These are phyloP conservation scores for Oreochromis spilurus DNA, from an alignment of 2,113 vertebrate species.

Conservation along the genomic window DNA sequence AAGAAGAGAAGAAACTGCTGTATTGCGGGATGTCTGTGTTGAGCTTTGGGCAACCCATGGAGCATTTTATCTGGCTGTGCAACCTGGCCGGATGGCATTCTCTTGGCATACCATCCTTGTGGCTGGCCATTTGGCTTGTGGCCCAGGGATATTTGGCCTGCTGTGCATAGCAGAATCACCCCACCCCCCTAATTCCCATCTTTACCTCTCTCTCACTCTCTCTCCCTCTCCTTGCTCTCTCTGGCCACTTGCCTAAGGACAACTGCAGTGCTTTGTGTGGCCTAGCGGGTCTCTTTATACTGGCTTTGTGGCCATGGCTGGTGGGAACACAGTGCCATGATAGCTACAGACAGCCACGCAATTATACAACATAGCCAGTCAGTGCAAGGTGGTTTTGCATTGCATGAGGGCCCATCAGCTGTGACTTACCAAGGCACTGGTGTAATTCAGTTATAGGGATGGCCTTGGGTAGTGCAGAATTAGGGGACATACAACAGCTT, in stretches of 20 bases:
- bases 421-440: conserved; percentile 43
- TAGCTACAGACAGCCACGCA: conserved; percentile 33
- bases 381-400: conserved; percentile 42
- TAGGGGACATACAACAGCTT: conserved; percentile 48
- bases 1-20: not conserved
- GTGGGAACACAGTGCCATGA: conserved; percentile 30
- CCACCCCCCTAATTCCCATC: conserved; percentile 43
- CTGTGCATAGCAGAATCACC: conserved; percentile 27
- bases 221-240: not conserved
- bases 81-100: conserved; percentile 59
- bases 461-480: conserved; percentile 64
- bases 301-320: conserved; percentile 31
- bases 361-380: conserved; percentile 27
- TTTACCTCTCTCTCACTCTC: conserved; percentile 10
- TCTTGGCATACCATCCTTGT: conserved; percentile 38
- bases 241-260: conserved; percentile 59
- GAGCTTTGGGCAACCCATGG: conserved; percentile 25
- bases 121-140: conserved; percentile 52
- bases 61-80: conserved; percentile 61
- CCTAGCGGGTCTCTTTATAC: conserved; percentile 37
- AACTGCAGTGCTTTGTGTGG: conserved; percentile 60
- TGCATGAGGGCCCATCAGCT: conserved; percentile 46
- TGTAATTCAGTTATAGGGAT: conserved; percentile 54
- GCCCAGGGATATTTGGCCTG: conserved; percentile 61
- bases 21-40: conserved; percentile 23